phyloP scores from a whole-genome alignment of 1,140 invertebrate genomes.

The Hylaeus anthracinus region DNA sequence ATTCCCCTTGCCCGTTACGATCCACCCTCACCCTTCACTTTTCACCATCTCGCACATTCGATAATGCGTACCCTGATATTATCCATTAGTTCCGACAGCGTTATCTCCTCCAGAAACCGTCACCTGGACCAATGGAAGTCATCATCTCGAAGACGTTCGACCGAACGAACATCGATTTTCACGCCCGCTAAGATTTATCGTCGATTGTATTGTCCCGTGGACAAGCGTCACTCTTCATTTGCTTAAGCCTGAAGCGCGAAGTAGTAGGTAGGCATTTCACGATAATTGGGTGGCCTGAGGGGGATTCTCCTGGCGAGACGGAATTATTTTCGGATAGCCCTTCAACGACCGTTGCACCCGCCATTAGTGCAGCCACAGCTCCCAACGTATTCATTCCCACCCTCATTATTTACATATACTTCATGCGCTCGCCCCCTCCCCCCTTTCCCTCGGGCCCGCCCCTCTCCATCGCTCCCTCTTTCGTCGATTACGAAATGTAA shows the following conservation, averaged over 20 bases:
- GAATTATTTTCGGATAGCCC: slow-evolving; percentile 77
- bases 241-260: slow-evolving; percentile 69
- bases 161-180: slow-evolving; percentile 21
- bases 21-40: too few relatives aligned
- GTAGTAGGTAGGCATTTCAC: slow-evolving; percentile 70
- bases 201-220: slow-evolving; percentile 38
- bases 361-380: slow-evolving; percentile 70
- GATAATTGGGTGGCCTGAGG: slow-evolving; percentile 74
- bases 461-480: not conserved
- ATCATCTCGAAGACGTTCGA: not conserved
- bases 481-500: slow-evolving; percentile 56
- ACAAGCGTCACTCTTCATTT: slow-evolving; percentile 64
- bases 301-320: slow-evolving; percentile 57
- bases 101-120: too few relatives aligned
- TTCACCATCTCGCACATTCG: too few relatives aligned
- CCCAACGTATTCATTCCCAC: slow-evolving; percentile 72
- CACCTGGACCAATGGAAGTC: not conserved
- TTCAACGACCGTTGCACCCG: slow-evolving; percentile 76
- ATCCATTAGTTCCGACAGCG: too few relatives aligned
- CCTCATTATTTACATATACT: slow-evolving; percentile 79
- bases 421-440: slow-evolving; percentile 66
- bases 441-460: not conserved
- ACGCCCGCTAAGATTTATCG: slow-evolving; percentile 52
- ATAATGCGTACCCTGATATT: too few relatives aligned
- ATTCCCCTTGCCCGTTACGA: too few relatives aligned